Evolutionary conservation across 2,797 vertebrate genomes (phyloP).

Genomic region (Sternotherus odoratus): DNA sequence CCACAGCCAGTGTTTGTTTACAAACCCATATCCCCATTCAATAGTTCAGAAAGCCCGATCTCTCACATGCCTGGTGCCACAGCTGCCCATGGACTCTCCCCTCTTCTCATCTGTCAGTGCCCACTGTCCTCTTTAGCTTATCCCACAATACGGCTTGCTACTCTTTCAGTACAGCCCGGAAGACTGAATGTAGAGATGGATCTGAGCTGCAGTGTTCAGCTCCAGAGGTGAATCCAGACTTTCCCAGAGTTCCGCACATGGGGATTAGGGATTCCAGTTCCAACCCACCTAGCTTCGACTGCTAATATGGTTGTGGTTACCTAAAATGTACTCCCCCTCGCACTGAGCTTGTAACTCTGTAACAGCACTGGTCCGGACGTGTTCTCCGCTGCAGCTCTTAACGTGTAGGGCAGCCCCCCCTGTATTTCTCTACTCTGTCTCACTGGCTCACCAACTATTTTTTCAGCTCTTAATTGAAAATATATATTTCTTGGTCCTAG

Average conservation of each 20-base stretch:
- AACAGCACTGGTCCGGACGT: neutral
- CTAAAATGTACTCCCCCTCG: neutral
- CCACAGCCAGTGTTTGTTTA: neutral
- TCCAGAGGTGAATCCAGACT: neutral
- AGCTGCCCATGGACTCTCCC: neutral
- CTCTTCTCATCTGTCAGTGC: neutral
- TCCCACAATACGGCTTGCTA: neutral
- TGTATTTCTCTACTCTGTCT: neutral
- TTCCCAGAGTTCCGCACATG: neutral
- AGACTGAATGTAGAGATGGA: neutral
- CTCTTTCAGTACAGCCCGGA: neutral
- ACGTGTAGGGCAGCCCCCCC: neutral
- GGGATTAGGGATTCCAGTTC: neutral
- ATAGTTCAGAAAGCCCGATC: neutral
- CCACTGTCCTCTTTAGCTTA: neutral
- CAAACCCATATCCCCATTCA: neutral
- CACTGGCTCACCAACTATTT: neutral
- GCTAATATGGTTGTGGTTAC: neutral
- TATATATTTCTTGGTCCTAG: neutral
- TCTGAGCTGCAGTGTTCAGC: accelerated
- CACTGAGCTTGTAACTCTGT: neutral
- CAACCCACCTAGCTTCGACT: neutral
- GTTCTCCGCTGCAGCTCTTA: neutral
- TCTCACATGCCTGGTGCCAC: neutral
- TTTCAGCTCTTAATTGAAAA: neutral